phyloP scores from a whole-genome alignment of 1,140 invertebrate species.

The Lamellibrachia luymesi region DNA sequence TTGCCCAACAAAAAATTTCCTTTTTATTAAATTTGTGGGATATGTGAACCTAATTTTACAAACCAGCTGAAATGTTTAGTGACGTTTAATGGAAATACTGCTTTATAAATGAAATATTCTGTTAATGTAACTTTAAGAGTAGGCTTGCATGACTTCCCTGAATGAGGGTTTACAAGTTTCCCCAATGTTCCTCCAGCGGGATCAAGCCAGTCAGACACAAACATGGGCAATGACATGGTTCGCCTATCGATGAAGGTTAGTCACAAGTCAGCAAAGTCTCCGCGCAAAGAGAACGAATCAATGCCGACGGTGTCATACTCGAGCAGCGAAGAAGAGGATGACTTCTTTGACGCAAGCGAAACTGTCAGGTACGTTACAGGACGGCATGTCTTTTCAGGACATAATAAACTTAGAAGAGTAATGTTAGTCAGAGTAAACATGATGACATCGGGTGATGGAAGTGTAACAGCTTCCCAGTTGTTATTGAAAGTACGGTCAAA shows the following conservation, averaged over 20 bases:
- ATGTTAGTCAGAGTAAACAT: too few species aligned
- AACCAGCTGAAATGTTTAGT: too few species aligned
- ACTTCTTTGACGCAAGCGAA: conserved; percentile 92
- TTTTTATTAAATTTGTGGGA: too few species aligned
- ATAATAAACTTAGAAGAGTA: too few species aligned
- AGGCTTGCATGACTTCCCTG: neutral
- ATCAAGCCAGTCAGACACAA: neutral
- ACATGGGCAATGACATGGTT: neutral
- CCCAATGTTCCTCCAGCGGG: neutral
- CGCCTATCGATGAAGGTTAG: neutral
- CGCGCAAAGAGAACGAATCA: conserved; percentile 54
- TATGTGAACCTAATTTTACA: too few species aligned
- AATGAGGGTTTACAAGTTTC: neutral
- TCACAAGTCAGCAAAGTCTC: neutral
- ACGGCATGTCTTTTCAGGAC: too few species aligned
- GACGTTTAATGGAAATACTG: too few species aligned
- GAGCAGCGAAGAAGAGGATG: conserved; percentile 80
- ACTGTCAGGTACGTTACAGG: conserved; percentile 26
- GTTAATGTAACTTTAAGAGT: neutral
- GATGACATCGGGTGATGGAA: too few species aligned
- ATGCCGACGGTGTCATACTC: conserved; percentile 90
- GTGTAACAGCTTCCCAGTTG: too few species aligned
- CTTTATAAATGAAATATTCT: neutral
- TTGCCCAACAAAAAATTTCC: too few species aligned
- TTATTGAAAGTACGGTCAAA: too few species aligned